These are phyloP conservation scores for Acanthosepion esculentum DNA, from an alignment of 2,888 invertebrate genomes.

Conservation along the genomic window DNA sequence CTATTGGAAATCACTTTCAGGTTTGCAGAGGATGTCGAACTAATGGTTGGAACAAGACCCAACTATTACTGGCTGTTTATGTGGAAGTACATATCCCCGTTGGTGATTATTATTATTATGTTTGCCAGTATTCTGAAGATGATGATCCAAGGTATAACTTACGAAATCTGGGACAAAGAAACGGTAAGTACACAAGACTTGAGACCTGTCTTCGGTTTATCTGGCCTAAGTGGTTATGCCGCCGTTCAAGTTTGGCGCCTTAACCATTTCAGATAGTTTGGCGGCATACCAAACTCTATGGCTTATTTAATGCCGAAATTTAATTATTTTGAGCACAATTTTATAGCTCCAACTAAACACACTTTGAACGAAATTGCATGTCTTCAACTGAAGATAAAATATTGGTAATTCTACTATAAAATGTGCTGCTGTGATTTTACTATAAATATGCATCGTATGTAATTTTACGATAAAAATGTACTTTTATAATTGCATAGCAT, in stretches of 20 bases:
- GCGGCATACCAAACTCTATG: neutral
- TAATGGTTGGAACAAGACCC: constrained; percentile 58
- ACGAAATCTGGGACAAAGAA: constrained; percentile 55
- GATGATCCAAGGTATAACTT: constrained; percentile 52
- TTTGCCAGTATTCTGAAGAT: constrained; percentile 56
- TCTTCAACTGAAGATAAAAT: too few species aligned
- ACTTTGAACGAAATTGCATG: too few species aligned
- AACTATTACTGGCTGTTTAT: constrained; percentile 58
- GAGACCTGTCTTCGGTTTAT: neutral
- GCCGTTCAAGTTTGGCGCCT: neutral
- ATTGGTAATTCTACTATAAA: too few species aligned
- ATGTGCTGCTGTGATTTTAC: too few species aligned
- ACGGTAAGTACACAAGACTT: constrained; percentile 51
- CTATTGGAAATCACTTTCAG: constrained; percentile 47
- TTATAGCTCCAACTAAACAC: too few species aligned
- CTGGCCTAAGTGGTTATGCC: too few species aligned
- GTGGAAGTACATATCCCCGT: constrained; percentile 58
- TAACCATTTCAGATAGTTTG: too few species aligned
- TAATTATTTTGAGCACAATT: too few species aligned
- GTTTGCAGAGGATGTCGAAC: constrained; percentile 58
- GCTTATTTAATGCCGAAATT: too few species aligned
- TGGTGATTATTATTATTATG: constrained; percentile 56
- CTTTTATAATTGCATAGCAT: too few species aligned
- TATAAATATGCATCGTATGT: too few species aligned
- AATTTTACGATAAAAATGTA: too few species aligned